Base-by-base conservation (phyloP, 2,113 vertebrate genomes). In the Phasianus colchicus region DNA sequence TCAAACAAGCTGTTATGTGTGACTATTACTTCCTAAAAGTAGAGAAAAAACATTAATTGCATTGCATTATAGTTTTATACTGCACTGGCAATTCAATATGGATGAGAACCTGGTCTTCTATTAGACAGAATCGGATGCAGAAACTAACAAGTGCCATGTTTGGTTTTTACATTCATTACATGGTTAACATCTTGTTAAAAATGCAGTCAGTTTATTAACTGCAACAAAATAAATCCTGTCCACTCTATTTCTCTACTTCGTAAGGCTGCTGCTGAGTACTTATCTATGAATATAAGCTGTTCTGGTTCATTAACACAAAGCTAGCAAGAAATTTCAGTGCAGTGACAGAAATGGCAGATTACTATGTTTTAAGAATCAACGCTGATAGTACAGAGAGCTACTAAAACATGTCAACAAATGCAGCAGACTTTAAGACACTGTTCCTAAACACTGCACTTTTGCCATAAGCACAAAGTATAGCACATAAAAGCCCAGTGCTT, bases 361-460 rank as follows among this genome's bases (percentile, higher is more conserved):
- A 43, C 20, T 3, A 5, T 3, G 5, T 29, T 78, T 40, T 19
- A 48, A 69, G 66, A 72, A 58, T 55, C 36, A 83, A 38, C 32
- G 45, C 24, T 12, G 30, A 38, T 2, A 54, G 30, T 36, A 74
- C 1, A 64, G 52, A 63, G 12, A 81, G 32, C 36, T 48, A 86
- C 70, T 74, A 67, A 91, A 72, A 30, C 14, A 74, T n/a, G 50
- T 58, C 32, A 76, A 74, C 47, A 32, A 85, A 95, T 73, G 61
- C 87, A 90, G 58, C 7, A 74, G 50, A 38, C 25, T 91, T 96
- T 75, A 89, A 88, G 64, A 93, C 90, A 95, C 30, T 14, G 17
- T 85, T 69, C 77, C 88, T n/a, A n/a, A 77, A 95, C 75, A 42
- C 1, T 24, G 21, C 45, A 48, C 32, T 83, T 90, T 2, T n/a